Base-by-base conservation (phyloP, 2,888 invertebrate species). In the Pimpla rufipes region DNA sequence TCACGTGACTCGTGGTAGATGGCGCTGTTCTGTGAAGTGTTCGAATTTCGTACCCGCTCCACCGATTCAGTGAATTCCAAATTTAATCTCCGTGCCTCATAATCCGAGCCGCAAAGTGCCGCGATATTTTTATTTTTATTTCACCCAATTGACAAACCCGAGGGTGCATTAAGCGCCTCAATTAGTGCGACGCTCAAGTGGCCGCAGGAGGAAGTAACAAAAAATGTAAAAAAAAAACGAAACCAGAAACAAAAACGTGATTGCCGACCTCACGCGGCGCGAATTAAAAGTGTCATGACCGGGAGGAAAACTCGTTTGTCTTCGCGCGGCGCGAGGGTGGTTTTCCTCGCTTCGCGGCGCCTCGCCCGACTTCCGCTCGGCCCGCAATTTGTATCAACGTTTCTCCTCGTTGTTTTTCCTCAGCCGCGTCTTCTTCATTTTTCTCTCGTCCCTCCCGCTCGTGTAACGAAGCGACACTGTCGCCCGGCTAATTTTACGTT, bases 401-500 rank as follows among this genome's bases (percentile, higher is more conserved):
- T 81, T 84, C 84, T 76, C 80, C 29, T 29, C 29, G 29, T 29
- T 29, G 3, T 29, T 29, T 81, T 83, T 84, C 84, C 73, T 29
- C 29, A 76, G 70, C 80, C 42, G 66, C 73, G 80, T 73, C 66
- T 64, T 64, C 47, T 45, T 73, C 76, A 52, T 59, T 64, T 86
- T 83, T 85, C 62, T 57, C 16, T 70, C 35, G 50, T 52, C 47
- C 73, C 57, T 3, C 52, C 11, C 40, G 52, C 57, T 78, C 66
- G 78, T 88, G 87, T 88, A 90, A 91, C 89, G 90, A 91, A 91
- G 89, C 88, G 89, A 86, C 85, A 87, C 90, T 85, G 88, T 89
- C 89, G 85, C 88, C 73, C 87, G 86, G 89, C 91, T 92, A 92
- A 92, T 92, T 92, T 92, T 89, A 88, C 81, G 89, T 90, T 91